Percentiles rank a stretch among this genome's conserved stretches.
Evolutionary conservation across 1,140 invertebrate species (phyloP).

Genomic region (Rhagoletis zephyria): DNA sequence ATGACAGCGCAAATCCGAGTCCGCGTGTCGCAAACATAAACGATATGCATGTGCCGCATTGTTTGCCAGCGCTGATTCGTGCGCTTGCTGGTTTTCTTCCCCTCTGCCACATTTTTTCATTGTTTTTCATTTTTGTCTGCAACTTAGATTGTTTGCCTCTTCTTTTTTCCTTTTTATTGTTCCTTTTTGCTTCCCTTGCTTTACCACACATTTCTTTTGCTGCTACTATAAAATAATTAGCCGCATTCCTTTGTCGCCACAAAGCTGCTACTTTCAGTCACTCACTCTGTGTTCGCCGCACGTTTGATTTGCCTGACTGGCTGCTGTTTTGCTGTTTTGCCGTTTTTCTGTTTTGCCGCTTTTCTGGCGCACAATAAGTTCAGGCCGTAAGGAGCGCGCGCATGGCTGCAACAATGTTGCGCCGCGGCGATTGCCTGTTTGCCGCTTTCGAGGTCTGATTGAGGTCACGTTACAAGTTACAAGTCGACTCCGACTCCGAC

Average conservation of each 20-base stretch:
- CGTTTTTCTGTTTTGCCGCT: neutral
- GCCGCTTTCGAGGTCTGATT: constrained; percentile 25
- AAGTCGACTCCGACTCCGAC: no score
- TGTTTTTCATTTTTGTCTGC: neutral
- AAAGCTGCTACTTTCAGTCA: neutral
- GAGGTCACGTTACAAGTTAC: constrained; percentile 32
- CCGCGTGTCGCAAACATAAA: neutral
- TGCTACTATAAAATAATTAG: constrained; percentile 49
- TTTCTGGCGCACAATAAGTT: constrained; percentile 24
- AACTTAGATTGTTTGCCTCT: neutral
- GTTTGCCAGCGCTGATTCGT: neutral
- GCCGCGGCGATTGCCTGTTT: neutral
- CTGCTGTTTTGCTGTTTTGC: neutral
- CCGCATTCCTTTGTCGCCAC: constrained; percentile 44
- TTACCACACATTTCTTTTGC: constrained; percentile 43
- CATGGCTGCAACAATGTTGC: constrained; percentile 38
- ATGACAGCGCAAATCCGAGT: neutral
- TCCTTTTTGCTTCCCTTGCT: neutral
- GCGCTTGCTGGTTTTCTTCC: neutral
- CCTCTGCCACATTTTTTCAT: neutral
- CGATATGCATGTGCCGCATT: neutral
- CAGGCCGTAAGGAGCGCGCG: constrained; percentile 24
- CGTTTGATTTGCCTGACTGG: constrained; percentile 19
- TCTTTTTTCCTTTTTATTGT: constrained; percentile 12
- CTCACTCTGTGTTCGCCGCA: neutral